Base-by-base conservation (phyloP, 1,140 invertebrate genomes). In the Lasioglossum albipes region DNA sequence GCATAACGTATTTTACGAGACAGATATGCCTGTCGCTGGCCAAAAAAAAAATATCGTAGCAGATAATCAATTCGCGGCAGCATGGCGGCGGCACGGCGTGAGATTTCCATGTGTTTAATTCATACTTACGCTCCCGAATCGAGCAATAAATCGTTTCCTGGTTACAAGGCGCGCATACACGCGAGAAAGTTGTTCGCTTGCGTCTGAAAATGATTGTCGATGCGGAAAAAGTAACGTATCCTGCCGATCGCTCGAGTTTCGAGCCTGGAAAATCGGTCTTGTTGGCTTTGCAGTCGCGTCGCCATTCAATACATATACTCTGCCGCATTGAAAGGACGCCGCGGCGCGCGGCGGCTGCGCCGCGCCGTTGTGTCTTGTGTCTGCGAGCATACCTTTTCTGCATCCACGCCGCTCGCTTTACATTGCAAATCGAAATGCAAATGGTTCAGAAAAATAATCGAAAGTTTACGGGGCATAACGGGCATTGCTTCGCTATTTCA, bases 91-190 rank as follows among this genome's bases (percentile, higher is more conserved):
- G 31, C 36, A 0, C 5, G 52, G n/a, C 7, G 52, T 18, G 52
- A 71, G 54, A 36, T 57, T 71, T 71, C 69, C 49, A 27, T 41
- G 9, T 18, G 49, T 31, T 57, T 41, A 59, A 31, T 36, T 49
- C 18, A 18, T 20, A 31, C 49, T 54, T 20, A 7, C 49, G 31
- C 31, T n/a, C 42, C 54, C 69, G 52, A 54, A 71, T 71, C 69
- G 18, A 41, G 52, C 69, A 57, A 71, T 71, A 71, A 71, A 71
- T 59, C 49, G 69, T 71, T 71, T 36, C 69, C 69, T 59, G 52
- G 54, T 68, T 49, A 49, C 16, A 45, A 20, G 2, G 2, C 7
- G 18, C 18, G 20, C 65, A 22, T 66, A 66, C 20, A 66, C 27
- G 20, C 65, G 65, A 66, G 65, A 66, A 66, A 66, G 65, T 66